These are phyloP conservation scores for Drosophila eugracilis DNA, from an alignment of 1,140 invertebrate genomes.

Conservation along the genomic window DNA sequence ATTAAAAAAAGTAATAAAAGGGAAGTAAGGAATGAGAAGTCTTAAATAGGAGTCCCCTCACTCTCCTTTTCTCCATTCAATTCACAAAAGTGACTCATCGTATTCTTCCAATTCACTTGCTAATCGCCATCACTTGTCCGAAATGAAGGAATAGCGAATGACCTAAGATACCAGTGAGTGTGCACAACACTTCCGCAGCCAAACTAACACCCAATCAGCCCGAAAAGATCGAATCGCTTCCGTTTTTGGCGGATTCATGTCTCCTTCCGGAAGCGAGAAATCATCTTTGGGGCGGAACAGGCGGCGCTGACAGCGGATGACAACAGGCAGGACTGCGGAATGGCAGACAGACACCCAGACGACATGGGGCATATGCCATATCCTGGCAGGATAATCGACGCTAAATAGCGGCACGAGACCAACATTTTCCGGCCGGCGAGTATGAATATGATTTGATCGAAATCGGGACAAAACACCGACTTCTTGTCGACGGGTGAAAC, in stretches of 20 bases:
- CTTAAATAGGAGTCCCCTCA: not conserved
- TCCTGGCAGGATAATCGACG: conserved; percentile 73
- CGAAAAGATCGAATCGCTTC: conserved; percentile 32
- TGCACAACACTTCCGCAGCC: conserved; percentile 30
- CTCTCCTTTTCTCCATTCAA: not conserved
- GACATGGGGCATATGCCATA: conserved; percentile 68
- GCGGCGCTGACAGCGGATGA: conserved; percentile 61
- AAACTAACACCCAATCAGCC: conserved; percentile 43
- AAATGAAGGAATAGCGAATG: not conserved
- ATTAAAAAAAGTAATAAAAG: too few species aligned
- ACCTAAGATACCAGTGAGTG: conserved; percentile 22
- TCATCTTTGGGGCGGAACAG: conserved; percentile 52
- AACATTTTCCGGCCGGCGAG: conserved; percentile 65
- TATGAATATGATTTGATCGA: conserved; percentile 70
- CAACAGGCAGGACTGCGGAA: conserved; percentile 14
- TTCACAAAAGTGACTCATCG: conserved; percentile 19
- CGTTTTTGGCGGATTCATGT: conserved; percentile 11
- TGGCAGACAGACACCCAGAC: conserved; percentile 27
- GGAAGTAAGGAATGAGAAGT: not conserved
- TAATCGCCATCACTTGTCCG: conserved; percentile 34
- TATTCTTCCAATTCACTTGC: conserved; percentile 47
- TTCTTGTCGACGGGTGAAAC: conserved; percentile 47
- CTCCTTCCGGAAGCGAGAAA: conserved; percentile 57
- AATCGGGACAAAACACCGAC: conserved; percentile 60
- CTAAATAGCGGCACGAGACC: conserved; percentile 80